Base-by-base conservation (phyloP, 2,797 vertebrate species). In the Neosilurus mollespiculum region DNA sequence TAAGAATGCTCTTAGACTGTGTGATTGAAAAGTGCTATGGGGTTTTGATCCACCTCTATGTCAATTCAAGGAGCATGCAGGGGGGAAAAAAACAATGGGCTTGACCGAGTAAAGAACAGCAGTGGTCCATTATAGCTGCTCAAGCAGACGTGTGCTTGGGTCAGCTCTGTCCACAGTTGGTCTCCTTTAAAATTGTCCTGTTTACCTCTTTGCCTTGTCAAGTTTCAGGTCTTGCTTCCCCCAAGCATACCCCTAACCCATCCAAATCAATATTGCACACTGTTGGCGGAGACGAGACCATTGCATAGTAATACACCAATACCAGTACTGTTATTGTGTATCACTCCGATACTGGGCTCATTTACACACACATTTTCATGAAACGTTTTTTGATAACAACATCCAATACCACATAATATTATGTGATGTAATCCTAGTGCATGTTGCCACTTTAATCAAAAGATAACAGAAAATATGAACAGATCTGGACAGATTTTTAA, bases 131-230 rank as follows among this genome's bases (percentile, higher is more conserved):
- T 71, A 76, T 53, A 54, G 77, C 75, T 78, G 76, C 76, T 78
- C 58, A 24, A 64, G 77, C 43, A 51, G n/a, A 65, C 59, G 43
- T 54, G 9, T 53, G 3, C 67, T 15, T 20, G 30, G 11, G 54
- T 34, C 22, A 56, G 15, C 18, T 51, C 14, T 56, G 56, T 70
- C 65, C 88, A 89, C 91, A 90, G 89, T 80, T 82, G 89, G 86
- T 90, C 85, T 86, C 86, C 84, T 88, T 88, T 85, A 83, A 87
- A 88, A 87, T 90, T 90, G 89, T 88, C 80, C 72, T 85, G 90
- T 90, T 91, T 88, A 93, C 89, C 84, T 43, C 58, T 6, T 91
- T 91, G 58, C 85, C 87, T 90, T 92, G 90, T 93, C 91, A 90
- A 87, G 78, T 89, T 89, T 91, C 90, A 90, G 93, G 88, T 85